A percentile compares a stretch with the other conserved stretches of the same genome.
phyloP scores from a whole-genome alignment of 2,797 vertebrate genomes.

The Neomorphus geoffroyi region DNA sequence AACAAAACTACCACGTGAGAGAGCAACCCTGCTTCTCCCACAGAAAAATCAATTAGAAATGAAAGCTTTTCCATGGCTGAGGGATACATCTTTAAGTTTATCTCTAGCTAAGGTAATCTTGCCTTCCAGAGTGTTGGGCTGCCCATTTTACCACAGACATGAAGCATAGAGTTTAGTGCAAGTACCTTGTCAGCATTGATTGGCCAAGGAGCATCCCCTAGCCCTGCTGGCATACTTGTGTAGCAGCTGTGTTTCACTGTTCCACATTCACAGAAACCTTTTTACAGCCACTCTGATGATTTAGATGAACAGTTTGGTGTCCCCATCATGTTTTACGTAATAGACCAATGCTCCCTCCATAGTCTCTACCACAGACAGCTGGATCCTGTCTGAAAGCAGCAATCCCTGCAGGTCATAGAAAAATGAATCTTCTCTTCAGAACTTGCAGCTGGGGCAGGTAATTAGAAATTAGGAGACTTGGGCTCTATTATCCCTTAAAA shows the following conservation, averaged over 20 bases:
- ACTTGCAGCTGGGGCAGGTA: background rate
- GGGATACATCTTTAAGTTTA: background rate
- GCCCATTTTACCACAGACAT: background rate
- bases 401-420: background rate
- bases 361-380: background rate
- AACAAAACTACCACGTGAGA: background rate
- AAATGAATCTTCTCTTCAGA: background rate
- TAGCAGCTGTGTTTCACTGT: background rate
- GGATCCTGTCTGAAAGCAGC: background rate
- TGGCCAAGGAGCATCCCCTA: background rate
- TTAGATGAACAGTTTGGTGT: background rate
- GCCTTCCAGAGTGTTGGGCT: background rate
- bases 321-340: background rate
- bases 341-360: background rate
- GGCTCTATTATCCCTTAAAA: background rate
- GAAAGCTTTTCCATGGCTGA: background rate
- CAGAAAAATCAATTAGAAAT: constrained; percentile 1
- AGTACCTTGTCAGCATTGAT: background rate
- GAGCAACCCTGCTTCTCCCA: background rate
- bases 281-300: background rate
- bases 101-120: background rate
- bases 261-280: background rate
- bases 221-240: background rate
- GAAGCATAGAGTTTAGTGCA: background rate
- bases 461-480: background rate